These are phyloP conservation scores for Onychorhynchus coronatus DNA, from an alignment of 2,113 vertebrate species.

Conservation along the genomic window DNA sequence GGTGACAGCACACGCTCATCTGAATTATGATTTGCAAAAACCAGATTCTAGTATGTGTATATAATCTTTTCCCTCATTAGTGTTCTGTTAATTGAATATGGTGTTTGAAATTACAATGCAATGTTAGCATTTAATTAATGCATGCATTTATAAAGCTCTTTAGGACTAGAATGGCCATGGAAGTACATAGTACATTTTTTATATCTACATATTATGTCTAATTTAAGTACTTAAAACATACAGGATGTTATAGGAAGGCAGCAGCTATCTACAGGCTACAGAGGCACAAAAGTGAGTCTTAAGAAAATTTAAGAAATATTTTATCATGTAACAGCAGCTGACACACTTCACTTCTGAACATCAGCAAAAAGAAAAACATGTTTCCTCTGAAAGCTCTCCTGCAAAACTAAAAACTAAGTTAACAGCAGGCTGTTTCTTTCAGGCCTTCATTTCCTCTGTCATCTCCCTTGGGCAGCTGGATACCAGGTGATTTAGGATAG, in stretches of 20 bases:
- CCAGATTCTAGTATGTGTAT: not conserved
- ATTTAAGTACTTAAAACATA: conserved; percentile 19
- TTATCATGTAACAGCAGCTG: not conserved
- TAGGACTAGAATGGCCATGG: not conserved
- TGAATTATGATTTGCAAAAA: not conserved
- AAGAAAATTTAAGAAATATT: not conserved
- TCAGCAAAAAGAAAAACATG: not conserved
- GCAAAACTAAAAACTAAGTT: not conserved
- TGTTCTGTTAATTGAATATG: conserved; percentile 20
- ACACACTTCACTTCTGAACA: not conserved
- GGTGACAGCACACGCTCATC: not conserved
- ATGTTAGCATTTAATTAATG: conserved; percentile 25
- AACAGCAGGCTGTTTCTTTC: not conserved
- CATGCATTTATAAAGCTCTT: not conserved
- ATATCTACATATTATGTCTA: not conserved
- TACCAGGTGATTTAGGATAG: not conserved
- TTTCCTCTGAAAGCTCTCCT: not conserved
- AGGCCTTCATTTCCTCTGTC: not conserved
- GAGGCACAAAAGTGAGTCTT: not conserved
- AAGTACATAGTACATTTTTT: not conserved
- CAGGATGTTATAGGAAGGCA: not conserved
- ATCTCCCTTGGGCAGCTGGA: not conserved
- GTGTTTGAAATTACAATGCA: conserved; percentile 16
- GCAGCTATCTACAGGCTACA: not conserved
- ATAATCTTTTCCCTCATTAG: not conserved